Evolutionary conservation across 2,797 vertebrate genomes (phyloP).

Genomic region (Oryzias sinensis): DNA sequence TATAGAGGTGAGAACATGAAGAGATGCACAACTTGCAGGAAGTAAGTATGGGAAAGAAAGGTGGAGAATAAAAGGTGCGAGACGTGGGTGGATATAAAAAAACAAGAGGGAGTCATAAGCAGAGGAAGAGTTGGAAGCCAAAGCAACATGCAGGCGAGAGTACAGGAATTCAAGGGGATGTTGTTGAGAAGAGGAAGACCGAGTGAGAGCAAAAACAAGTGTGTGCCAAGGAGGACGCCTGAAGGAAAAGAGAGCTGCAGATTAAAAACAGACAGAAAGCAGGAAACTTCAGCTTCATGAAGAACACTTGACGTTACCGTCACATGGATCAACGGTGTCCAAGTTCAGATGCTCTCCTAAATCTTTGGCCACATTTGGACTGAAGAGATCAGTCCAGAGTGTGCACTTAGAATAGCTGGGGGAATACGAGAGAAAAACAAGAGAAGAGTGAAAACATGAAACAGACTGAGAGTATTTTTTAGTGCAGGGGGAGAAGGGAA

Average conservation of each 20-base stretch:
- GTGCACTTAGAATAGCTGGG: background rate
- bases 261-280: background rate
- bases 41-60: constrained; percentile 23
- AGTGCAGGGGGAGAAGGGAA: background rate
- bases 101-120: constrained; percentile 18
- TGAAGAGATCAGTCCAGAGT: too few species aligned
- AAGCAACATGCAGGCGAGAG: constrained; percentile 27
- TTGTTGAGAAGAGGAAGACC: constrained; percentile 17
- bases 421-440: background rate
- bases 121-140: constrained; percentile 34
- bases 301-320: too few species aligned
- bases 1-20: constrained; percentile 27
- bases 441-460: constrained; percentile 10
- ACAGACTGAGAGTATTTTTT: constrained; percentile 6
- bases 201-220: constrained; percentile 19
- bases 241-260: background rate
- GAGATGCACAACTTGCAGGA: constrained; percentile 22
- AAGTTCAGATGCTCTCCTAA: too few species aligned
- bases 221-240: constrained; percentile 20
- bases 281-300: background rate
- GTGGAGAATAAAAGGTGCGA: constrained; percentile 22
- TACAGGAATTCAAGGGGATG: constrained; percentile 34
- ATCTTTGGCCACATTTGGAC: too few species aligned
- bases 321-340: too few species aligned
- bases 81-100: constrained; percentile 41